Base-by-base conservation (phyloP, 1,140 invertebrate genomes). In the Hesperophylax magnus region DNA sequence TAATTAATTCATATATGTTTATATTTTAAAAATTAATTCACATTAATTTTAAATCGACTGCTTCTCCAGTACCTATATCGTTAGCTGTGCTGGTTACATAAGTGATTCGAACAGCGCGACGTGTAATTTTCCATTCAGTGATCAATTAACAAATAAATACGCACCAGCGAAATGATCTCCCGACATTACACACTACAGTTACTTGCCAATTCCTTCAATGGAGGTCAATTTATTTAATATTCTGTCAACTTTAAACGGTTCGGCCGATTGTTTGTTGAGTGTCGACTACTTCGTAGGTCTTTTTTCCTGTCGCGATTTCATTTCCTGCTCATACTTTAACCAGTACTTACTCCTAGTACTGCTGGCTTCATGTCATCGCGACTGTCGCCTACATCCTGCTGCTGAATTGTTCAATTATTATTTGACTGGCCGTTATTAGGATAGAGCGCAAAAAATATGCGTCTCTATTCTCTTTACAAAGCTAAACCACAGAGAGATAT, bases 171-270 rank as follows among this genome's bases (percentile, higher is more conserved):
- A 47, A 47, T 14, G 39, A 47, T 47, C 39, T 47, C 39, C 39
- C 9, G 39, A 47, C 39, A 47, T 47, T 47, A 47, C 39, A 47
- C 39, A 3, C 9, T 14, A 20, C 58, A 61, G 58, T 61, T 61
- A 61, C 58, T 61, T 61, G 9, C 18, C 18, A 20, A 20, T 61
- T 61, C 56, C 24, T 61, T 61, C 58, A 24, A 61, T 61, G 58
- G 18, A 61, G 58, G 58, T 61, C 58, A 61, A 61, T 24, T 61
- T 61, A 61, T 61, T 61, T 61, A 22, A 61, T 22, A 24, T 11
- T 15, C 58, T 24, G 18, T 22, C 39, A 61, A 47, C 18, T 20
- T 61, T 61, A 61, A 61, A 61, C 20, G n/a, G 20, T 58, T 47
- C 14, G 9, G 39, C 39, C 39, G 56, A n/a, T 24, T 61, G 58